Percentiles rank a stretch among this genome's conserved stretches.
phyloP scores from a whole-genome alignment of 2,797 vertebrate genomes.

The Luscinia megarhynchos region DNA sequence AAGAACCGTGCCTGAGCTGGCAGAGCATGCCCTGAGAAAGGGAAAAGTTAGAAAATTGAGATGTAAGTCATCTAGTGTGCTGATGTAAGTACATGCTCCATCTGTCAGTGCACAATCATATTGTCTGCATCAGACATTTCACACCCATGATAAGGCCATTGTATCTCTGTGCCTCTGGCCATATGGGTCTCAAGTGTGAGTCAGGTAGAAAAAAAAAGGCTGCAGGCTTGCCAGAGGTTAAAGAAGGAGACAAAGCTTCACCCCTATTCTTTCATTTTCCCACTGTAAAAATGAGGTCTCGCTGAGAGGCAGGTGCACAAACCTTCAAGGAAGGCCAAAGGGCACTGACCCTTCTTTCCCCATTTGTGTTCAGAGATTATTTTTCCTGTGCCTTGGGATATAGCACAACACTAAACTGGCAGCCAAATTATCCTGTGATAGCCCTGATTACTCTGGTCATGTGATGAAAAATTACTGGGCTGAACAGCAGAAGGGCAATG shows the following conservation, averaged over 20 bases:
- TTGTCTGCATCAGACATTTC: not conserved
- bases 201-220: not conserved
- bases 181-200: not conserved
- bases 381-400: not conserved
- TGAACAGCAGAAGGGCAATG: not conserved
- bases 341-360: not conserved
- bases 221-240: not conserved
- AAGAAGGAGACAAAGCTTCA: not conserved
- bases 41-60: not conserved
- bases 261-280: not conserved
- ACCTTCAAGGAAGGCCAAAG: not conserved
- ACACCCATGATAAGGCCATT: not conserved
- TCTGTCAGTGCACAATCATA: not conserved
- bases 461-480: not conserved
- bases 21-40: not conserved
- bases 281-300: not conserved
- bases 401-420: not conserved
- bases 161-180: not conserved
- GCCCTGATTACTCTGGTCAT: not conserved
- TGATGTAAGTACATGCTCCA: not conserved
- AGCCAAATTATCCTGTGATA: not conserved
- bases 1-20: not conserved
- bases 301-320: not conserved
- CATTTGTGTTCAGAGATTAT: not conserved
- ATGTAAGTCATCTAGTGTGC: not conserved